Conservation (phyloP, 2,113 vertebrate genomes). For the Ardeotis arabs region DNA sequence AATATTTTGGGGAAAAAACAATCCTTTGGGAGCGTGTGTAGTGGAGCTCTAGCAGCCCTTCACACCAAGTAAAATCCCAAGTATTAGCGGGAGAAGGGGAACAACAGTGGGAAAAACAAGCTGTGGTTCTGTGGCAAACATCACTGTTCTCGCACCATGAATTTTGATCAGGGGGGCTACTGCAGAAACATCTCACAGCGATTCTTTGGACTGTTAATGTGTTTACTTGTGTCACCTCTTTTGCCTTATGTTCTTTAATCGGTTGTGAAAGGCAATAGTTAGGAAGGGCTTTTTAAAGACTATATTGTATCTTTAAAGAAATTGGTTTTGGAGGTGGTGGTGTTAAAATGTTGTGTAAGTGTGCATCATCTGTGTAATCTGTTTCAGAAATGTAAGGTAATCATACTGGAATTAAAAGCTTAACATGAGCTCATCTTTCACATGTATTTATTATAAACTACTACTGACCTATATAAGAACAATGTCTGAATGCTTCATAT, state of each 20-base stretch:
- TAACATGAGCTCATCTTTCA: conserved; percentile 18
- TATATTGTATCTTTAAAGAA: neutral
- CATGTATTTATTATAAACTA: conserved; percentile 31
- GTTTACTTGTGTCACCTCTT: neutral
- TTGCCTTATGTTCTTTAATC: neutral
- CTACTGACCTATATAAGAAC: conserved; percentile 14
- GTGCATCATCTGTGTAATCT: neutral
- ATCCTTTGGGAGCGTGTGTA: neutral
- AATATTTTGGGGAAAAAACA: neutral
- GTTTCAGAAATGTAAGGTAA: conserved; percentile 3
- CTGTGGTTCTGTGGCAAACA: neutral
- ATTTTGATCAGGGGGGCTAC: neutral
- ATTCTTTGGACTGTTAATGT: neutral
- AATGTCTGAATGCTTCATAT: neutral
- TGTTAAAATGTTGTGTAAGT: neutral
- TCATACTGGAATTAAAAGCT: conserved; percentile 33
- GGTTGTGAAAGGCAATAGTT: neutral
- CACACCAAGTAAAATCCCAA: neutral
- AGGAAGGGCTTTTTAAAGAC: neutral
- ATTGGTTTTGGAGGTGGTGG: neutral
- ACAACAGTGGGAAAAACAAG: neutral
- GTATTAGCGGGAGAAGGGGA: neutral
- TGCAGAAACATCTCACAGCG: neutral
- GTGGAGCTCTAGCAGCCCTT: neutral
- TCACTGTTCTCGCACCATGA: neutral